Evolutionary conservation across 2,797 vertebrate genomes (phyloP).

Genomic region (Clarias platycephalus): DNA sequence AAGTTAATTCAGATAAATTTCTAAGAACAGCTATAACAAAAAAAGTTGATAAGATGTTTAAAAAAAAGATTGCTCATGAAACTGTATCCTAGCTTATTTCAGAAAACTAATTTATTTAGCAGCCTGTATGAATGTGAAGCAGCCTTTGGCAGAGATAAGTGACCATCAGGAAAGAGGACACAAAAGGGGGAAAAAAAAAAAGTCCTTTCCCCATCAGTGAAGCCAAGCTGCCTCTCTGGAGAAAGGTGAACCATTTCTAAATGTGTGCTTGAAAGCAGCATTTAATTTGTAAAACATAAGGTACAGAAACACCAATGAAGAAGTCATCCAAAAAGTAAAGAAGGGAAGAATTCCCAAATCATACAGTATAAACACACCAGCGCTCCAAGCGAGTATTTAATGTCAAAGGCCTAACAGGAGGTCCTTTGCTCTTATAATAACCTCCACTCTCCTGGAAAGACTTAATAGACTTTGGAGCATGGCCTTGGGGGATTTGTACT

Average conservation of each 20-base stretch:
- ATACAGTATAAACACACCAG: not conserved
- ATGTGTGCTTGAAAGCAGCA: not conserved
- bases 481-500: not conserved
- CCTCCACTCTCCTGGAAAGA: not conserved
- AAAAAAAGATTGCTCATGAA: not conserved
- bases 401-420: not conserved
- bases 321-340: not conserved
- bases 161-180: not conserved
- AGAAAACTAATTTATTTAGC: not conserved
- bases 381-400: not conserved
- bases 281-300: not conserved
- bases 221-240: not conserved
- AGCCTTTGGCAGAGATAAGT: not conserved
- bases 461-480: not conserved
- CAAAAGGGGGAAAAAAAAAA: not conserved
- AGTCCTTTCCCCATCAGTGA: not conserved
- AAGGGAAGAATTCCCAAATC: not conserved
- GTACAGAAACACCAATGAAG: not conserved
- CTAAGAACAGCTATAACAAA: not conserved
- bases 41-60: not conserved
- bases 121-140: slow-evolving; percentile 19
- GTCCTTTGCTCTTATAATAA: not conserved
- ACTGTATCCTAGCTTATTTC: slow-evolving; percentile 21
- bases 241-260: not conserved
- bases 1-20: slow-evolving; percentile 14